These are phyloP conservation scores for Drosophila quinaria DNA, from an alignment of 2,888 invertebrate genomes.

Conservation along the genomic window DNA sequence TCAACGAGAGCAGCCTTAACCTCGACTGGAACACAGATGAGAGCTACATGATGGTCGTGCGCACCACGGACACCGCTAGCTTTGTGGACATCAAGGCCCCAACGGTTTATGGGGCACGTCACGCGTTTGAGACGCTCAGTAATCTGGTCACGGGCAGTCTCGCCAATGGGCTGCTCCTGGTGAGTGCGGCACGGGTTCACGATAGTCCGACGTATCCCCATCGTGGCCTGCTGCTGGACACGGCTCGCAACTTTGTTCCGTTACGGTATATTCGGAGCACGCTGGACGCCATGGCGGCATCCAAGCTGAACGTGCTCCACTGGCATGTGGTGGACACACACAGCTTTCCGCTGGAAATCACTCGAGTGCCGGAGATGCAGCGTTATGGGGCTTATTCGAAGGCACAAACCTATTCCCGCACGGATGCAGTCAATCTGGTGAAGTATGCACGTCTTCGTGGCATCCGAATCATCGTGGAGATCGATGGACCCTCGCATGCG, in stretches of 20 bases:
- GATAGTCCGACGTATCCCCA: slow-evolving; percentile 94
- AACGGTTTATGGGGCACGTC: slow-evolving; percentile 91
- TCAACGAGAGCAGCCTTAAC: slow-evolving; percentile 86
- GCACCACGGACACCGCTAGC: slow-evolving; percentile 87
- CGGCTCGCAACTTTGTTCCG: slow-evolving; percentile 94
- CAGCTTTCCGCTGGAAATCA: slow-evolving; percentile 94
- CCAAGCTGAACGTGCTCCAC: slow-evolving; percentile 96
- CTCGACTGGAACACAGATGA: slow-evolving; percentile 90
- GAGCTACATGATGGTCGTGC: slow-evolving; percentile 88
- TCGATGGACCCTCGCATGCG: slow-evolving; percentile 95
- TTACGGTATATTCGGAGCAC: slow-evolving; percentile 89
- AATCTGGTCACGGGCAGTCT: slow-evolving; percentile 88
- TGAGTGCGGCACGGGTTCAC: slow-evolving; percentile 88
- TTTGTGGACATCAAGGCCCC: slow-evolving; percentile 87
- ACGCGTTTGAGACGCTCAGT: slow-evolving; percentile 91
- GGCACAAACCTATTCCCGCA: slow-evolving; percentile 89
- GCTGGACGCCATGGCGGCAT: slow-evolving; percentile 93
- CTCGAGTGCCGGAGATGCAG: slow-evolving; percentile 91
- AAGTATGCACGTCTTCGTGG: slow-evolving; percentile 93
- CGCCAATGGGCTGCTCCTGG: slow-evolving; percentile 88
- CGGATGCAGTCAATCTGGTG: slow-evolving; percentile 89
- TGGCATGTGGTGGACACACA: slow-evolving; percentile 97
- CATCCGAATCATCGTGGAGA: slow-evolving; percentile 93
- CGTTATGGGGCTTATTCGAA: slow-evolving; percentile 91
- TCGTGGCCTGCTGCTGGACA: slow-evolving; percentile 95